Base-by-base conservation (phyloP, 1,140 invertebrate genomes). In the Adelges cooleyi region DNA sequence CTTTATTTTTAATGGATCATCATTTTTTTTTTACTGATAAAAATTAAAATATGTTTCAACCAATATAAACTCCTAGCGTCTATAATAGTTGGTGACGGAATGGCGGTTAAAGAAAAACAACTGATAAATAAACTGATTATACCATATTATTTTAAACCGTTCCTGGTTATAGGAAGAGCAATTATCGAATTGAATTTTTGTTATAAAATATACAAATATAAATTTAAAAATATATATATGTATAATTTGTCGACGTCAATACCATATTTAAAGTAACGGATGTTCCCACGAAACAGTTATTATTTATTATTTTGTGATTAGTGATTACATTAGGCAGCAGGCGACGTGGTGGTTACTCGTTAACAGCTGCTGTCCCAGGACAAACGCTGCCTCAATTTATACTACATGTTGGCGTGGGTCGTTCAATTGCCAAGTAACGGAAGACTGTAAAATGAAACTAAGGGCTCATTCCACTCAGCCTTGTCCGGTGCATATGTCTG, bases 371-470 rank as follows among this genome's bases (percentile, higher is more conserved):
- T n/a, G 42, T 15, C 25, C 20, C 18, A 25, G 56, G 56, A 46
- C 29, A 25, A 62, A 62, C 56, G 56, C 15, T 33, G 56, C 56
- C 56, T 62, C 17, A 4, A 10, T 5, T 62, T 8, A 33, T 33
- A 11, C 29, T 33, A n/a, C 23, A 27, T 23, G 42, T 59, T 59
- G 38, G 22, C 22, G 36, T 25, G 54, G 40, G 36, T 59, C 22
- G 54, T 59, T 59, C n/a, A 44, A 22, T 42, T 23, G 40, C 15
- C 54, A 44, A 59, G n/a, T 46, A 20, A 62, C 23, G 15, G 56
- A 62, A 62, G 56, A 62, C 56, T 33, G 56, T 62, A 62, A 62
- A 62, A 62, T 62, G 56, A 48, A 48, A 62, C 56, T 62, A 62
- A 62, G 56, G 56, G 56, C 42, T 48, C 15, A 10, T 15, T 11